Conservation (phyloP, 2,113 vertebrate genomes). For the Cheilinus undulatus region DNA sequence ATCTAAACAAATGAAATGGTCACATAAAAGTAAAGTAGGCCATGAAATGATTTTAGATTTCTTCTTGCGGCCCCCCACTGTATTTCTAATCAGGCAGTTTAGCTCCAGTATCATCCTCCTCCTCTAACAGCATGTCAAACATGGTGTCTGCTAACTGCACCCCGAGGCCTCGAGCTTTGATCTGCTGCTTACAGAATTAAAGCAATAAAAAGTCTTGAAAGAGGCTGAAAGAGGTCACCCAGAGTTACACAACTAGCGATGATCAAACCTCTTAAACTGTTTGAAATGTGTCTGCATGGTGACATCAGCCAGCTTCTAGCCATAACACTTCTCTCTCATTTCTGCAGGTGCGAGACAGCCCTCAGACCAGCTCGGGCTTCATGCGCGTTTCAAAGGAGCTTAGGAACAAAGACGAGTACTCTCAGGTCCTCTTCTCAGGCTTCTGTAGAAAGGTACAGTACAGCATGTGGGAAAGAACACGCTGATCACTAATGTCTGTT, state of each 20-base stretch:
- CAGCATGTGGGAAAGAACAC: background rate
- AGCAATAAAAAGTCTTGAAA: conserved; percentile 25
- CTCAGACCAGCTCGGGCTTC: conserved; percentile 83
- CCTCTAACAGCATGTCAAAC: conserved; percentile 24
- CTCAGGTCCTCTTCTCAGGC: conserved; percentile 88
- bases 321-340: conserved; percentile 26
- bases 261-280: background rate
- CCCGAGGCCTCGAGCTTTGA: conserved; percentile 49
- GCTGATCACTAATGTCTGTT: conserved; percentile 12
- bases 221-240: conserved; percentile 38
- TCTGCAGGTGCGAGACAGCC: conserved; percentile 86
- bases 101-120: conserved; percentile 22
- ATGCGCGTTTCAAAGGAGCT: conserved; percentile 82
- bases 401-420: conserved; percentile 85
- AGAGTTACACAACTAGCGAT: conserved; percentile 11
- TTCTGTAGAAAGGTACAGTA: conserved; percentile 90
- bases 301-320: background rate
- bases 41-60: conserved; percentile 7
- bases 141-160: conserved; percentile 41
- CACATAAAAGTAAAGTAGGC: background rate
- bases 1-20: background rate
- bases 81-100: conserved; percentile 30
- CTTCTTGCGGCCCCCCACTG: background rate
- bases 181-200: conserved; percentile 49
- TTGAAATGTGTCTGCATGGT: background rate